Base-by-base conservation (phyloP, 2,888 invertebrate species). In the Stegophylla sp. region DNA sequence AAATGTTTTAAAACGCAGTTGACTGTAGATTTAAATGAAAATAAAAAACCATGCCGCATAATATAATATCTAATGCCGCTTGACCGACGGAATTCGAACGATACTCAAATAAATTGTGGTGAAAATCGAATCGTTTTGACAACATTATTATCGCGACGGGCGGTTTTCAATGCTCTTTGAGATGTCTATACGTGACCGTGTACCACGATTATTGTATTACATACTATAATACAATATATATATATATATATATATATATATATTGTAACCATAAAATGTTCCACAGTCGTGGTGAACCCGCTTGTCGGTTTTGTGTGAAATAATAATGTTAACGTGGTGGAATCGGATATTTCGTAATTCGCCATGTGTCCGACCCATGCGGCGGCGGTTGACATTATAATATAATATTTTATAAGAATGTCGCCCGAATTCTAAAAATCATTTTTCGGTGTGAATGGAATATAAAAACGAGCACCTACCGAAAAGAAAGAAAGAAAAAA, bases 311-410 rank as follows among this genome's bases (percentile, higher is more conserved):
- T 75, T 51, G 74, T 75, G 74, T 51, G 48, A 63, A 74, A 74
- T 74, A 63, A 74, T 63, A 48, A 48, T 20, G 66, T n/a, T n/a
- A n/a, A n/a, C n/a, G n/a, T n/a, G n/a, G n/a, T 15, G 12, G 56
- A 28, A 76, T 66, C n/a, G 77, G 59, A 77, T 77, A 77, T 69
- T 76, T 76, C 61, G 45, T 76, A 76, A 76, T 77, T 69, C 61
- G 59, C 67, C 77, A 77, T 77, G 69, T 77, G 77, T 77, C 67
- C 77, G 69, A 77, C 69, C 20, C 77, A 59, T 69, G 77, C 69
- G 59, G 59, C 69, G 59, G 59, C 3, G 45, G 45, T 67, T n/a
- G 28, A 13, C 28, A 77, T 66, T 66, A 43, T 66, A 66, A 66
- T 67, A 53, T 77, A 61, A 59, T 66, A 43, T 66, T 53, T 53